Percentiles rank a stretch among this genome's conserved stretches.
phyloP scores from a whole-genome alignment of 2,888 invertebrate genomes.

The Sepiola atlantica region DNA sequence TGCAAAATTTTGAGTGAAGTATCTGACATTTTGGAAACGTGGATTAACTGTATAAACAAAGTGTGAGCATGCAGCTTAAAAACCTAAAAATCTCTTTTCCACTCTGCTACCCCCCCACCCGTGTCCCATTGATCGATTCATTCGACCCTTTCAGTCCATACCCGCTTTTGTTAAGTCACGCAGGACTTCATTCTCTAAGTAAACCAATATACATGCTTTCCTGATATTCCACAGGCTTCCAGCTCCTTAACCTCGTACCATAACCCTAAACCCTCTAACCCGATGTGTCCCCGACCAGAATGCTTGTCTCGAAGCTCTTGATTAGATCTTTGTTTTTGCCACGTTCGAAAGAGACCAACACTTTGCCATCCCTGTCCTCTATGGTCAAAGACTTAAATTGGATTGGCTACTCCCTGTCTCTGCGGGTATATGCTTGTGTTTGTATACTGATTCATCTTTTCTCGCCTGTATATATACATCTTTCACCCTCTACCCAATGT shows the following conservation, averaged over 20 bases:
- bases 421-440: not conserved
- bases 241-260: not conserved
- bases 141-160: not conserved
- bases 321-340: not conserved
- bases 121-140: not conserved
- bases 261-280: not conserved
- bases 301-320: not conserved
- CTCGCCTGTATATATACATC: not conserved
- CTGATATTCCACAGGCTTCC: conserved; percentile 32
- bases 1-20: not conserved
- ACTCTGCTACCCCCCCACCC: not conserved
- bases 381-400: not conserved
- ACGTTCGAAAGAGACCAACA: conserved; percentile 32
- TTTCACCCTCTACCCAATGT: not conserved
- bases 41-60: conserved; percentile 5
- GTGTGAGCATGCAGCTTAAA: conserved; percentile 1
- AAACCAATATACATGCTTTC: not conserved
- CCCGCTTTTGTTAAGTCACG: not conserved
- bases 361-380: not conserved
- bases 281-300: not conserved
- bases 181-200: not conserved
- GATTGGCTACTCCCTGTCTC: not conserved
- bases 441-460: not conserved
- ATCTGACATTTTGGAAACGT: not conserved
- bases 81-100: not conserved